These are phyloP conservation scores for Drosophila anomalipes DNA, from an alignment of 2,888 invertebrate species.

Conservation along the genomic window DNA sequence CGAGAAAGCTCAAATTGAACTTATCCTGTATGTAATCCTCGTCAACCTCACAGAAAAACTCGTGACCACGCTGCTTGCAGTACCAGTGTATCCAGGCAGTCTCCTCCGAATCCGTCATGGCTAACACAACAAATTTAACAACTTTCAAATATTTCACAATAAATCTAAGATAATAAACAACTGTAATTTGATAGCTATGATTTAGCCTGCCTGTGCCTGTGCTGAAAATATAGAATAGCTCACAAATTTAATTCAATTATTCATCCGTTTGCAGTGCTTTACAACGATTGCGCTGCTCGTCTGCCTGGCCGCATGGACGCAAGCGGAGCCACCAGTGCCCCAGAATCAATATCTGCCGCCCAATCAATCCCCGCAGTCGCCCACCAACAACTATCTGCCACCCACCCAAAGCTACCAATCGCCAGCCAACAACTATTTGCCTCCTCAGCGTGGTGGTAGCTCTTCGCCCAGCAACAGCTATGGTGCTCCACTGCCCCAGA, in stretches of 20 bases:
- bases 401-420: slow-evolving; percentile 84
- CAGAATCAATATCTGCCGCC: slow-evolving; percentile 85
- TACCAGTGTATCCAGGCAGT: slow-evolving; percentile 99
- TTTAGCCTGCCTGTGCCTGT: slow-evolving; percentile 14
- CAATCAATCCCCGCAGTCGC: slow-evolving; percentile 84
- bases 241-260: background rate
- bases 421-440: slow-evolving; percentile 85
- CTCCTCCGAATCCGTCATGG: slow-evolving; percentile 99
- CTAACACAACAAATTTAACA: slow-evolving; percentile 68
- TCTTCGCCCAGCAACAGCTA: slow-evolving; percentile 78
- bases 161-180: slow-evolving; percentile 2
- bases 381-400: slow-evolving; percentile 85
- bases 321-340: slow-evolving; percentile 84
- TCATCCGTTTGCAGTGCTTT: slow-evolving; percentile 75
- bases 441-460: slow-evolving; percentile 80
- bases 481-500: slow-evolving; percentile 83
- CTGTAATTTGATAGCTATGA: background rate
- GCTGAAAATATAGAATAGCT: no score
- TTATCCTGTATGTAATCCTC: slow-evolving; percentile 99
- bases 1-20: slow-evolving; percentile 99
- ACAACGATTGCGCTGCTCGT: slow-evolving; percentile 83
- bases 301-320: slow-evolving; percentile 81
- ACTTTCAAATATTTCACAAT: background rate
- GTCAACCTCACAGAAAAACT: slow-evolving; percentile 99
- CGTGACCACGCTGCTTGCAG: slow-evolving; percentile 98